Evolutionary conservation across 2,113 vertebrate genomes (phyloP).

Genomic region (Megaptera novaeangliae): DNA sequence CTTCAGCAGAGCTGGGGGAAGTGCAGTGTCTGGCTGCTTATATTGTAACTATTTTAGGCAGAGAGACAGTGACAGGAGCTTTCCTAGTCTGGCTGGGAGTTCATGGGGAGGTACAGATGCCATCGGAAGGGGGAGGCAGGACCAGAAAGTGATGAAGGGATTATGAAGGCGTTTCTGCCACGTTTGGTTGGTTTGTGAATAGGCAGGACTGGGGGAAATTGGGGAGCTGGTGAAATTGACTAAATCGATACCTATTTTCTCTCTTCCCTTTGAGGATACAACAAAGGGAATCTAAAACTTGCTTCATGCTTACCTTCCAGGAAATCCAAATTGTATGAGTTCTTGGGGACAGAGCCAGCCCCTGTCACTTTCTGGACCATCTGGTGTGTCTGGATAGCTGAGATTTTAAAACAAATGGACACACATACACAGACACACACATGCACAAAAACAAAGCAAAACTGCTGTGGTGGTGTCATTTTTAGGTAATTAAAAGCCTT

Average conservation of each 20-base stretch:
- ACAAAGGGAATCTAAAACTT: background rate
- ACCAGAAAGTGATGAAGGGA: background rate
- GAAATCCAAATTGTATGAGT: background rate
- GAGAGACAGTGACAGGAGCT: background rate
- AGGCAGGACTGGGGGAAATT: too few species aligned
- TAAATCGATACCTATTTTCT: background rate
- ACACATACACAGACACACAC: background rate
- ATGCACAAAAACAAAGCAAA: background rate
- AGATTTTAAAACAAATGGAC: background rate
- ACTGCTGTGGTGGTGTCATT: background rate
- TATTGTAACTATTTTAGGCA: background rate
- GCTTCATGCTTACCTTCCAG: background rate
- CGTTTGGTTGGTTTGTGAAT: background rate
- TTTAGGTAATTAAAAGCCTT: background rate
- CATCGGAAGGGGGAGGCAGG: background rate
- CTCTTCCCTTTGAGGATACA: background rate
- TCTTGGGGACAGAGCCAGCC: background rate
- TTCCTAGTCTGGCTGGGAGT: background rate
- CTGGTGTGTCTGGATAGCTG: background rate
- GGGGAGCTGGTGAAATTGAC: background rate
- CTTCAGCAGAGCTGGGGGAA: rapidly evolving
- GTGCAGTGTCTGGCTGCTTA: background rate
- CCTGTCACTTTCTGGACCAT: background rate
- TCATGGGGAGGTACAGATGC: background rate
- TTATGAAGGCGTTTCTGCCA: background rate